Conservation (phyloP, 30 jellyfish, hydroid and myxozoan species). For the Chironex yamaguchii region DNA sequence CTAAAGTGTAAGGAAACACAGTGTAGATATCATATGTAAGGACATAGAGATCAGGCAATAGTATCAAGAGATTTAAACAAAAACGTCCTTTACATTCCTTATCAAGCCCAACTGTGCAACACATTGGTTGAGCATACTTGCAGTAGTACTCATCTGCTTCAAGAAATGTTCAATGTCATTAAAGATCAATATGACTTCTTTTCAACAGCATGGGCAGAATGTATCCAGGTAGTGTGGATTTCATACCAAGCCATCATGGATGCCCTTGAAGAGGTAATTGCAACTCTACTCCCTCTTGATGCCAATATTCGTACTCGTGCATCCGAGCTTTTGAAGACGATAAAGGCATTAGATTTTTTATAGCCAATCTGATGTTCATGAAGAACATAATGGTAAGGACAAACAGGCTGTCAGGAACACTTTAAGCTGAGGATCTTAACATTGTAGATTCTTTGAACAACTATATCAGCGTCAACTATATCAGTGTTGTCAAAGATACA, state of each 20-base stretch:
- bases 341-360: conserved; percentile 5
- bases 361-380: conserved; percentile 2
- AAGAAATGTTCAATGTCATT: conserved; percentile 23
- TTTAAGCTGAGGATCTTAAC: conserved; percentile 10
- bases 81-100: conserved; percentile 31
- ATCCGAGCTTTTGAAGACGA: conserved; percentile 1
- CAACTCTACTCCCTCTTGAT: too few relatives aligned
- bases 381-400: conserved; percentile 11
- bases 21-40: too few relatives aligned
- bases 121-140: conserved; percentile 42
- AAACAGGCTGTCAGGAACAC: not conserved
- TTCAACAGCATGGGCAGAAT: conserved; percentile 50
- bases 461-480: too few relatives aligned
- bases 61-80: conserved; percentile 14
- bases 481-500: too few relatives aligned
- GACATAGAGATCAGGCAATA: conserved; percentile 29
- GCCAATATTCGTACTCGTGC: conserved; percentile 27
- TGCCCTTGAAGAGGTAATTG: conserved; percentile 22
- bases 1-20: conserved; percentile 37
- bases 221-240: conserved; percentile 37
- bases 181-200: conserved; percentile 18
- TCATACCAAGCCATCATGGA: conserved; percentile 44
- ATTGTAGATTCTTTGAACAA: too few relatives aligned
- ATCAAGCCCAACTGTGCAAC: conserved; percentile 53
- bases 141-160: too few relatives aligned